Evolutionary conservation across 2,797 vertebrate genomes (phyloP), one percentile per base, ranked within the genome.

Genomic region (Echiichthys vipera): DNA sequence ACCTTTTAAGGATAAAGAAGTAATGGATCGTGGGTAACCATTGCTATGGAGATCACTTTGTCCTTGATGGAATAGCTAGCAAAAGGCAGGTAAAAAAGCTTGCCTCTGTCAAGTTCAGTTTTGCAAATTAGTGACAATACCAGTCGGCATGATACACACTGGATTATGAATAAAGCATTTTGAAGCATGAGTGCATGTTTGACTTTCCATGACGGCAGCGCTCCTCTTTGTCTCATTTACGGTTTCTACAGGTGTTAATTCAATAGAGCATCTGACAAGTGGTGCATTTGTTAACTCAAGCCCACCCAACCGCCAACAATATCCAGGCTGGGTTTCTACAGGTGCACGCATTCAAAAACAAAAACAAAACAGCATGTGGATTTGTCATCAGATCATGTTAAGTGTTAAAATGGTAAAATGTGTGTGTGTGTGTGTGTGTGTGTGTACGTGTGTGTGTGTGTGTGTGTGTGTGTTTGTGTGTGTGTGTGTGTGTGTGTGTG

Each of bases 181-280:
- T 90, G 77, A 55, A 84, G 90, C 88, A 91, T 90, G 90, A 80
- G 57, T 80, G 88, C 90, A 89, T 87, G 89, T 81, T 20, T 77
- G 58, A 77, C 40, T 65, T 29, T 68, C 69, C 73, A 22, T 39
- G 32, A 65, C 13, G 37, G 47, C 68, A 34, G 64, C 22, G 7
- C 27, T 70, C 59, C 36, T 80, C 30, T 68, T 47, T 69, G 32
- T 71, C 50, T 61, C 30, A 1, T 57, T 46, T 18, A 49, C 65
- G 32, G 58, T 75, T 49, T 71, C 66, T 12, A 10, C 57, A 63
- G 70, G 71, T 67, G 59, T 59, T 43, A 49, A 57, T 51, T 63
- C 36, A 55, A 47, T 53, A 36, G 17, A 59, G 37, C 39, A 51
- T 54, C 47, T 45, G 15, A 30, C 8, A 15, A 64, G 25, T 10